phyloP scores from a whole-genome alignment of 2,888 invertebrate species.

The Mesodorylaimus sp. region DNA sequence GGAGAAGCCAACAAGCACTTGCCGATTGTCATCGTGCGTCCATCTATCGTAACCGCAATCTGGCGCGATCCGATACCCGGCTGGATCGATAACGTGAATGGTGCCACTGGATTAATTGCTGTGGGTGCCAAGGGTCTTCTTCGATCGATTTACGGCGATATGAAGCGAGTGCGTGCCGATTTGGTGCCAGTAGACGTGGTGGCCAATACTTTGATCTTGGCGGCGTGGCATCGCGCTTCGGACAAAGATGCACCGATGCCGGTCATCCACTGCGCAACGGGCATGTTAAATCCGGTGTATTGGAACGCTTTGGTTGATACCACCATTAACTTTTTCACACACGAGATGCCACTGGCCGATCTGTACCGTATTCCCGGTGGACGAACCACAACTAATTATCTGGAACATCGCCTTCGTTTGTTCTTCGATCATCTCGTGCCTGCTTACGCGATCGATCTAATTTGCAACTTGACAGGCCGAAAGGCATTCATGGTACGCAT shows the following conservation, averaged over 20 bases:
- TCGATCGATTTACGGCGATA: slow-evolving; percentile 59
- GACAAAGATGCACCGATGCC: slow-evolving; percentile 36
- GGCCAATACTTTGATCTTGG: slow-evolving; percentile 64
- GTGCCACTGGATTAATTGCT: slow-evolving; percentile 52
- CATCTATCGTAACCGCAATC: slow-evolving; percentile 70
- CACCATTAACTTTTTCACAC: slow-evolving; percentile 49
- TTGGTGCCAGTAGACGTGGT: slow-evolving; percentile 79
- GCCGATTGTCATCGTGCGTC: slow-evolving; percentile 59
- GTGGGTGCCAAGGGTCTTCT: slow-evolving; percentile 55
- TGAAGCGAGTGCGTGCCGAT: slow-evolving; percentile 56
- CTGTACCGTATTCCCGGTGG: slow-evolving; percentile 21
- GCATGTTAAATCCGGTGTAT: slow-evolving; percentile 59
- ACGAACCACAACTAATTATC: slow-evolving; percentile 12
- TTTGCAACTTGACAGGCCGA: slow-evolving; percentile 50
- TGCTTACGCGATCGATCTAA: slow-evolving; percentile 57
- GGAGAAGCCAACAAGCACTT: slow-evolving; percentile 54
- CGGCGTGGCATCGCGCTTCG: slow-evolving; percentile 58
- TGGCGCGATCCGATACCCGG: slow-evolving; percentile 44
- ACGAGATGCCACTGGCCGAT: slow-evolving; percentile 18
- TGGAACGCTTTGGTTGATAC: slow-evolving; percentile 62
- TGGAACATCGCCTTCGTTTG: too few relatives aligned
- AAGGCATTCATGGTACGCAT: slow-evolving; percentile 46
- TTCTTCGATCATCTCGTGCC: slow-evolving; percentile 62
- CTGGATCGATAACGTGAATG: slow-evolving; percentile 89
- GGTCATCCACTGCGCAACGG: slow-evolving; percentile 81